Evolutionary conservation across 2,888 invertebrate species (phyloP).

Genomic region (Phortica okadai): DNA sequence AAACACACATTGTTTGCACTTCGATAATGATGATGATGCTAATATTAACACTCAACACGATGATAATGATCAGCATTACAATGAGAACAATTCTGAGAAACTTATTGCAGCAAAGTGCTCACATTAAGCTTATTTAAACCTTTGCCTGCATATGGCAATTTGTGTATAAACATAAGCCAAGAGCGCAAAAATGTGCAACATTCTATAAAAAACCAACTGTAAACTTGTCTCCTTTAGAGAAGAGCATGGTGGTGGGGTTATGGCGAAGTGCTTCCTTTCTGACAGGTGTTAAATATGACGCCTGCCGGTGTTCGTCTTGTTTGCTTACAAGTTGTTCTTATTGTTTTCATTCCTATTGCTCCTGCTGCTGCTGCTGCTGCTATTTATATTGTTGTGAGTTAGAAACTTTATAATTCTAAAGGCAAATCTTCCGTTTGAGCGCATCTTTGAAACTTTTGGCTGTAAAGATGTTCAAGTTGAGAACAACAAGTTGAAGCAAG

Average conservation of each 20-base stretch:
- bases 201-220: background rate
- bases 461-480: no score
- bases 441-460: background rate
- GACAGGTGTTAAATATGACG: constrained; percentile 64
- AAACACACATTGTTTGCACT: background rate
- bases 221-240: background rate
- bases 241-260: constrained; percentile 25
- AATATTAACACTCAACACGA: background rate
- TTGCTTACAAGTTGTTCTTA: constrained; percentile 33
- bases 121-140: background rate
- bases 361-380: background rate
- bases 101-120: background rate
- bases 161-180: background rate
- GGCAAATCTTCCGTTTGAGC: background rate
- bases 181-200: background rate
- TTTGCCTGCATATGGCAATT: background rate
- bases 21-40: constrained; percentile 7
- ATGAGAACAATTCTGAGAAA: background rate
- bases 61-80: background rate
- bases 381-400: background rate
- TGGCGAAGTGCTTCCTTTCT: constrained; percentile 42
- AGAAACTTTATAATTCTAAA: background rate
- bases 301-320: constrained; percentile 32
- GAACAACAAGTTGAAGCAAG: no score
- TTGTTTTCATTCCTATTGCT: constrained; percentile 23